These are phyloP conservation scores for Danio aesculapii DNA, from an alignment of 2,797 vertebrate species.

Conservation along the genomic window DNA sequence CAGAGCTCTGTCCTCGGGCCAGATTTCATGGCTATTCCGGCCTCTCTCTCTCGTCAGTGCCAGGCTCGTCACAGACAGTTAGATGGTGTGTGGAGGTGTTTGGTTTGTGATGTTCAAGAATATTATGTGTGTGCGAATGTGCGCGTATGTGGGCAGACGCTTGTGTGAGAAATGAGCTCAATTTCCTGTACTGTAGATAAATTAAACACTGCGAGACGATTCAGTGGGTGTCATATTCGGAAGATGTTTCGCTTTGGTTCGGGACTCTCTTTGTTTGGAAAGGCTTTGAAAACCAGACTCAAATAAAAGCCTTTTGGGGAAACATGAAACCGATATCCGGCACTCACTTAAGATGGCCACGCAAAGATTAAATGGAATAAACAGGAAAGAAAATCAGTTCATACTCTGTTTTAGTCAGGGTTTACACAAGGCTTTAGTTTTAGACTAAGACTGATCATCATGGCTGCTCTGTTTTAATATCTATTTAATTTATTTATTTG, in stretches of 20 bases:
- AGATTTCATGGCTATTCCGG: not conserved
- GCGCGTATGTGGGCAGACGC: slow-evolving; percentile 31
- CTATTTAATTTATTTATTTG: too few species aligned
- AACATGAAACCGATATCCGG: too few species aligned
- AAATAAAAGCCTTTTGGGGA: not conserved
- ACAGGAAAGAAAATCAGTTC: too few species aligned
- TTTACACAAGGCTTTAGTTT: too few species aligned
- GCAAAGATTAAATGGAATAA: too few species aligned
- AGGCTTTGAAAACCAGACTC: not conserved
- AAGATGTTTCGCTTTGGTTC: slow-evolving; percentile 17
- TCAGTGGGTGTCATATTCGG: slow-evolving; percentile 21
- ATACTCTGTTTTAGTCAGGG: too few species aligned
- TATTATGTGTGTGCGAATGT: slow-evolving; percentile 9
- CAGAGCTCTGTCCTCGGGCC: slow-evolving; percentile 16
- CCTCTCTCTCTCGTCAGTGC: not conserved
- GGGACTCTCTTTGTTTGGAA: slow-evolving; percentile 5
- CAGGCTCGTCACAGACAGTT: slow-evolving; percentile 36
- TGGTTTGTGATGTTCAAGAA: slow-evolving; percentile 9
- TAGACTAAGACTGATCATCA: too few species aligned
- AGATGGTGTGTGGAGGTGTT: slow-evolving; percentile 53
- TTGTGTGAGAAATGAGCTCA: not conserved
- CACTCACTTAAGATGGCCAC: too few species aligned
- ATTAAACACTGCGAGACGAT: slow-evolving; percentile 29
- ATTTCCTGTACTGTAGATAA: slow-evolving; percentile 33
- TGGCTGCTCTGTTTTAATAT: too few species aligned